phyloP scores from a whole-genome alignment of 2,113 vertebrate genomes.

The Neofelis nebulosa region DNA sequence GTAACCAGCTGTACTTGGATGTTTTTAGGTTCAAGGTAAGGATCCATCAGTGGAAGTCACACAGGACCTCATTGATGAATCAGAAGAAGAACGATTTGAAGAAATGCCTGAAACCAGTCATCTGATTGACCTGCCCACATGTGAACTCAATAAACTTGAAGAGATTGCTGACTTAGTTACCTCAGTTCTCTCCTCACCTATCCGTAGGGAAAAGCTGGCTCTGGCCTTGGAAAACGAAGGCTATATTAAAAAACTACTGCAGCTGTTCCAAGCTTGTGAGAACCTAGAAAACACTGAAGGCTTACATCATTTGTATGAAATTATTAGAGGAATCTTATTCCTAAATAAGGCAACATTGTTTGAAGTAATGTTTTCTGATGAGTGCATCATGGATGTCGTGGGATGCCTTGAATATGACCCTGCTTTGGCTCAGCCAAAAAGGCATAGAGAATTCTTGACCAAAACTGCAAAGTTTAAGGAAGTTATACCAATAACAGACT shows the following conservation, averaged over 20 bases:
- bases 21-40: constrained; percentile 95
- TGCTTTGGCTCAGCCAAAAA: constrained; percentile 96
- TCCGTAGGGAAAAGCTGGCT: constrained; percentile 97
- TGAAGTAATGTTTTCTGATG: constrained; percentile 99
- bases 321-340: constrained; percentile 97
- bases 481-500: constrained; percentile 99
- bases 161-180: constrained; percentile 99
- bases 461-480: constrained; percentile 99
- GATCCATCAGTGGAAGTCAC: constrained; percentile 99
- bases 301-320: constrained; percentile 98
- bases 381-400: constrained; percentile 99
- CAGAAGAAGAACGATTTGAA: constrained; percentile 97
- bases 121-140: constrained; percentile 95
- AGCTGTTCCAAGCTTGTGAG: constrained; percentile 97
- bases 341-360: constrained; percentile 99
- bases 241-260: constrained; percentile 98
- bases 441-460: constrained; percentile 98
- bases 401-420: constrained; percentile 99
- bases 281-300: constrained; percentile 97
- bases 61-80: constrained; percentile 98
- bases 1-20: constrained; percentile 55
- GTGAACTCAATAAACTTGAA: constrained; percentile 96
- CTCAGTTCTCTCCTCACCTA: constrained; percentile 97
- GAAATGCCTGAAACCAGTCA: constrained; percentile 97
- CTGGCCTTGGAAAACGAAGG: constrained; percentile 96